Evolutionary conservation across 1,140 invertebrate species (phyloP).

Genomic region (Drosophila ogumai): DNA sequence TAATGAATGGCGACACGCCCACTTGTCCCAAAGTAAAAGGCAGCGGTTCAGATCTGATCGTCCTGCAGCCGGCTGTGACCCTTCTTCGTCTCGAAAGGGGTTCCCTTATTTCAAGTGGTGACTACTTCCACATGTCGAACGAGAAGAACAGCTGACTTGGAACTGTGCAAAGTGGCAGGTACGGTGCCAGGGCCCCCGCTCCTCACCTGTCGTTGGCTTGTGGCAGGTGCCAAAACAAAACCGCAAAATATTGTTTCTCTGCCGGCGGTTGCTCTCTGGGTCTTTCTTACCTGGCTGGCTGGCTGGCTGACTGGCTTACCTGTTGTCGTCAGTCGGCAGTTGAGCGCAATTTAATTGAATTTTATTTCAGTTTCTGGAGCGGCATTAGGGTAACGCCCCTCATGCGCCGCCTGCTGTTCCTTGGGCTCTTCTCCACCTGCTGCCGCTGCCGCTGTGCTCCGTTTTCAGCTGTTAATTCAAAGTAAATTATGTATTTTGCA

Average conservation of each 20-base stretch:
- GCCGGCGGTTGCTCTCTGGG: slow-evolving; percentile 4
- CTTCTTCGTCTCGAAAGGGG: not conserved
- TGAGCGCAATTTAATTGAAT: slow-evolving; percentile 80
- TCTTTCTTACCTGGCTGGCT: slow-evolving; percentile 7
- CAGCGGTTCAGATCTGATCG: too few relatives aligned
- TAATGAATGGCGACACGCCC: slow-evolving; percentile 66
- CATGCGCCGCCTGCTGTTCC: slow-evolving; percentile 18
- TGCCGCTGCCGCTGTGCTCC: slow-evolving; percentile 4
- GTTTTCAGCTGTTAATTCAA: slow-evolving; percentile 81
- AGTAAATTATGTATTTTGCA: slow-evolving; percentile 84
- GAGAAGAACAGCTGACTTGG: slow-evolving; percentile 62
- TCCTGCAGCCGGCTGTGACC: slow-evolving; percentile 27
- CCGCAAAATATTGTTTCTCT: slow-evolving; percentile 54
- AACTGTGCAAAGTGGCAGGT: slow-evolving; percentile 6
- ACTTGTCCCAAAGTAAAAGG: slow-evolving; percentile 8
- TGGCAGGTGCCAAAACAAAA: slow-evolving; percentile 78
- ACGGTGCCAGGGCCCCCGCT: not conserved
- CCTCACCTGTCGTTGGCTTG: slow-evolving; percentile 42
- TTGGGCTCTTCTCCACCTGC: slow-evolving; percentile 20
- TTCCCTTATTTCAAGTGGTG: not conserved
- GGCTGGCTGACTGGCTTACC: not conserved
- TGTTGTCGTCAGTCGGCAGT: slow-evolving; percentile 30
- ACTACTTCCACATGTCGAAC: slow-evolving; percentile 25
- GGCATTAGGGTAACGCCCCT: slow-evolving; percentile 76
- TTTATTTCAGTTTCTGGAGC: slow-evolving; percentile 74